Evolutionary conservation across 2,113 vertebrate species (phyloP).

Genomic region (Helogale parvula): DNA sequence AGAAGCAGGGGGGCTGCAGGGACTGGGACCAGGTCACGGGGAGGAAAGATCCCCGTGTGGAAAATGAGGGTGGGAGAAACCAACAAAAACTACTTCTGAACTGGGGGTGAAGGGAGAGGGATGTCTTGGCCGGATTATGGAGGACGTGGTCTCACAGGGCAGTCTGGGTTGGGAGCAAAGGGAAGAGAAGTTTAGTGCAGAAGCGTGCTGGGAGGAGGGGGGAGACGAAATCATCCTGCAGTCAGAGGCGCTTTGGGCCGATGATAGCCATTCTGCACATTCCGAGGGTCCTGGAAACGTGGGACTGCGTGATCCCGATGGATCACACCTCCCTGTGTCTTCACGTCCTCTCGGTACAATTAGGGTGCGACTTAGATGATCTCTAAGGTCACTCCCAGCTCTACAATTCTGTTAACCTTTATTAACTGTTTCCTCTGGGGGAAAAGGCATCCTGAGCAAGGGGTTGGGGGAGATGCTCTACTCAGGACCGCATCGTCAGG

Average conservation of each 20-base stretch:
- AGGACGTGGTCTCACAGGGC: neutral
- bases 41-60: neutral
- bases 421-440: neutral
- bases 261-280: rapidly evolving
- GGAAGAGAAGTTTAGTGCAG: too few species aligned
- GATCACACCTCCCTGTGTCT: neutral
- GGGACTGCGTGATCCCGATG: rapidly evolving
- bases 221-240: neutral
- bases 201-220: neutral
- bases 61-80: neutral
- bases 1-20: neutral
- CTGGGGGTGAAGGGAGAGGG: neutral
- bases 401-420: neutral
- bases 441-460: neutral
- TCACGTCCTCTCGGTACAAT: neutral
- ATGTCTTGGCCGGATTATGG: neutral
- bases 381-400: neutral
- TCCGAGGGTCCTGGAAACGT: rapidly evolving
- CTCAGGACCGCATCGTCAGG: neutral
- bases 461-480: neutral
- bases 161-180: rapidly evolving
- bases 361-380: neutral
- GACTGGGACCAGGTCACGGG: too few species aligned
- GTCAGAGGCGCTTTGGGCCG: rapidly evolving
- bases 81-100: neutral